These are phyloP conservation scores for Hafferia zeledoni DNA, from an alignment of 2,797 vertebrate genomes.

Conservation along the genomic window DNA sequence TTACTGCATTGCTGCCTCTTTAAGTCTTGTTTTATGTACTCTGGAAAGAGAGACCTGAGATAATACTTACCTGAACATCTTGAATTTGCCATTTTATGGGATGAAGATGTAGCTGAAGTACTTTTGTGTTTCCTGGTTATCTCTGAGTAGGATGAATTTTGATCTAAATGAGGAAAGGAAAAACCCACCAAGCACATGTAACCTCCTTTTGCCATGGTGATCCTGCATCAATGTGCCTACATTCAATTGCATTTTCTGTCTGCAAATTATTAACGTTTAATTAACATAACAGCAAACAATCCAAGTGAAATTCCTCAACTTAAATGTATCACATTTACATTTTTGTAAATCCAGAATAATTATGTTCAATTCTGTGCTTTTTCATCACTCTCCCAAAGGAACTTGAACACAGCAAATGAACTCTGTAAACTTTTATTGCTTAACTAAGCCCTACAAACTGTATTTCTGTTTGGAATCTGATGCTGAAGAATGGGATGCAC, in stretches of 20 bases:
- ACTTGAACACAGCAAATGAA: not conserved
- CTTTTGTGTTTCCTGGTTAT: constrained; percentile 40
- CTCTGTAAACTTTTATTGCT: not conserved
- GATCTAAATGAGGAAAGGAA: constrained; percentile 64
- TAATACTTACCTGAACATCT: constrained; percentile 77
- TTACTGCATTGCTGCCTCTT: not conserved
- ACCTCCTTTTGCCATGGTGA: not conserved
- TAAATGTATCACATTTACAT: not conserved
- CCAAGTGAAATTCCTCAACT: not conserved
- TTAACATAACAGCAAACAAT: not conserved
- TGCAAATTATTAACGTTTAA: not conserved
- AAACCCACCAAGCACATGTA: not conserved
- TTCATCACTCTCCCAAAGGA: not conserved
- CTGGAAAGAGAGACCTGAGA: not conserved
- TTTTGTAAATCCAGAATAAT: not conserved
- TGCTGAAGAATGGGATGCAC: not conserved
- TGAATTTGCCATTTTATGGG: constrained; percentile 39
- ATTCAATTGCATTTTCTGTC: not conserved
- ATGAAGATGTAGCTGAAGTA: constrained; percentile 12
- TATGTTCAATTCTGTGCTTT: not conserved
- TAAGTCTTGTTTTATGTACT: not conserved
- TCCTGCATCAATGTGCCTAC: not conserved
- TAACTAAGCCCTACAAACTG: not conserved
- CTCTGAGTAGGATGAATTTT: constrained; percentile 57
- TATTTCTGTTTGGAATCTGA: not conserved